Conservation (phyloP, 2,113 vertebrate species). For the Colius striatus region DNA sequence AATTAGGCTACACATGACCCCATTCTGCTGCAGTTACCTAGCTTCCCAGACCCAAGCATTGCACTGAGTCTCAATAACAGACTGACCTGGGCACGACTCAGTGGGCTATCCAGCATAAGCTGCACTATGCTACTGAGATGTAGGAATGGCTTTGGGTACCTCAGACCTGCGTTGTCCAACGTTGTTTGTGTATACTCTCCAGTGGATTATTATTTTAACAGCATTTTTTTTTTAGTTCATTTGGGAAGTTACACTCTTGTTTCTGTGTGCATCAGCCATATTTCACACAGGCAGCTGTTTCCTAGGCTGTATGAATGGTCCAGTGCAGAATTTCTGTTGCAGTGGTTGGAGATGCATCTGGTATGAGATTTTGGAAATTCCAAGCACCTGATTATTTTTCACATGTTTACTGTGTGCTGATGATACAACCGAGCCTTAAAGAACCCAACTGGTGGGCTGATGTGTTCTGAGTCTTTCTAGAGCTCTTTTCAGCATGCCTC, state of each 20-base stretch:
- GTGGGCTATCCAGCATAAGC: not conserved
- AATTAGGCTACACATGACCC: not conserved
- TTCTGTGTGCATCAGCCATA: not conserved
- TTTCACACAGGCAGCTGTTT: not conserved
- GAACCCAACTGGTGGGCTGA: not conserved
- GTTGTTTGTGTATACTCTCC: not conserved
- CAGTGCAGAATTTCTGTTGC: not conserved
- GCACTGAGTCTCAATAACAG: not conserved
- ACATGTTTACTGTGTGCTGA: not conserved
- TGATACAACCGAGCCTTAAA: not conserved
- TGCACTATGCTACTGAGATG: not conserved
- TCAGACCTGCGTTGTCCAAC: not conserved
- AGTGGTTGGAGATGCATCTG: not conserved
- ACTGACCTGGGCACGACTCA: not conserved
- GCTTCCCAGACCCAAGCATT: not conserved
- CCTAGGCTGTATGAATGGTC: not conserved
- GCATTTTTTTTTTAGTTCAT: not conserved
- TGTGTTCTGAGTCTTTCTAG: not conserved
- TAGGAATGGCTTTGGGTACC: not conserved
- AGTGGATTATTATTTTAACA: not conserved
- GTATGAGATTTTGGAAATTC: not conserved
- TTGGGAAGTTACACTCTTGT: not conserved
- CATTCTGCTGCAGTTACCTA: not conserved
- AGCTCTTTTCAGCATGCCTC: constrained; percentile 5
- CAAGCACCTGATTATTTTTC: not conserved